A percentile compares a stretch with the other conserved stretches of the same genome.
Conservation (phyloP, 2,797 vertebrate species). For the Emydoidea blandingii region DNA sequence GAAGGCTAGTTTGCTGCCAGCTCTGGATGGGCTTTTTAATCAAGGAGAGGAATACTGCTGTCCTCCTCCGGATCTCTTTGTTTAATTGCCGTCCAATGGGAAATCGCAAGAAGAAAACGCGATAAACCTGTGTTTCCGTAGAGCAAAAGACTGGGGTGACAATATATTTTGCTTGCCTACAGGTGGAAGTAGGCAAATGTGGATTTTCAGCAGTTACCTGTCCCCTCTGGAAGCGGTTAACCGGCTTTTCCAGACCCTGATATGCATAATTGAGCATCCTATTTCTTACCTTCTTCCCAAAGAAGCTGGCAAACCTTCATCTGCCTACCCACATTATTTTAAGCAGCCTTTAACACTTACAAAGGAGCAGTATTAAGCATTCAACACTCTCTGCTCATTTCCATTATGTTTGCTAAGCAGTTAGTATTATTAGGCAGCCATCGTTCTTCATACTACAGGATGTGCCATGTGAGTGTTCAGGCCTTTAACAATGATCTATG, state of each 20-base stretch:
- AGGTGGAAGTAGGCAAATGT: slow-evolving; percentile 22
- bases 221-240: slow-evolving; percentile 21
- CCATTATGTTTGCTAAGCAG: slow-evolving; percentile 21
- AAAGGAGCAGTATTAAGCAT: slow-evolving; percentile 22
- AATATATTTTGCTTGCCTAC: slow-evolving; percentile 30
- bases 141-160: slow-evolving; percentile 41
- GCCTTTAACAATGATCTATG: background rate
- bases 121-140: slow-evolving; percentile 53
- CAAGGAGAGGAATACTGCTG: slow-evolving; percentile 75
- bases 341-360: slow-evolving; percentile 29
- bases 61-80: slow-evolving; percentile 64
- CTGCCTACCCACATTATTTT: background rate
- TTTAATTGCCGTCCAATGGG: slow-evolving; percentile 73
- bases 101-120: slow-evolving; percentile 68
- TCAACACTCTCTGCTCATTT: slow-evolving; percentile 8
- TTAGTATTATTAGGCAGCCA: background rate
- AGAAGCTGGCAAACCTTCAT: slow-evolving; percentile 22
- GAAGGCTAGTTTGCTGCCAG: slow-evolving; percentile 52
- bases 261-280: slow-evolving; percentile 46
- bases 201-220: slow-evolving; percentile 23
- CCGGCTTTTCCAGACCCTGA: slow-evolving; percentile 18
- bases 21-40: slow-evolving; percentile 72
- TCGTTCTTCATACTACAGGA: background rate
- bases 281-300: background rate
- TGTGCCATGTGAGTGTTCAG: background rate